Base-by-base conservation (phyloP, 92 coral and sea anemone species). In the Ricordea florida region DNA sequence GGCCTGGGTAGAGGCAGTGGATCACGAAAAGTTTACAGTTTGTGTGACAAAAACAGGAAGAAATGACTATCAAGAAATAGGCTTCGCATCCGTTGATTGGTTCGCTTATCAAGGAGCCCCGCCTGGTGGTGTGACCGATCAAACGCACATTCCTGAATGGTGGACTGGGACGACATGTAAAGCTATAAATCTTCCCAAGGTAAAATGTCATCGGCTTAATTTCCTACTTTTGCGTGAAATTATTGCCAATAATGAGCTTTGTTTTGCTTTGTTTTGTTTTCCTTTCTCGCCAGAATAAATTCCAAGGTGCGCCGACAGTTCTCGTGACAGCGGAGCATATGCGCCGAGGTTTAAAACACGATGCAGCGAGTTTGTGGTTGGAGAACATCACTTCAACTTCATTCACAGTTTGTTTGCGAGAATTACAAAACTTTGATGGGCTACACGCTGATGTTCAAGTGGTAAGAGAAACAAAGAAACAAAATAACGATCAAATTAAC, bases 31-130 rank as follows among this genome's bases (percentile, higher is more conserved):
- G 45, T 85, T 69, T 40, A 25, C 78, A 37, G 86, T 80, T 25
- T 85, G 90, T 45, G 52, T 73, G 45, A 79, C 90, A 2, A 68
- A 55, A 24, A 82, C 90, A n/a, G 90, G 90, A 34, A 70, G 90
- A 62, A 79, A 66, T 20, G 64, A 79, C 41, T 59, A 62, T 4
- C 5, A 3, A 0, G 29, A 37, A 1, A 26, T 17, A 40, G 64
- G 38, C 13, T 69, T 69, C 18, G 76, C 64, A 0, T 17, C 64
- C 0, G 76, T 69, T n/a, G 76, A 69, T 38, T 57, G 84, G 88
- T 47, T 83, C 58, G 88, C 83, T 8, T 83, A 76, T 51, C 88
- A 83, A 23, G 91, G 87, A 1, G 85, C 83, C 48, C 80, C 76
- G 1, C 60, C 66, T 23, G 87, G 87, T 35, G 87, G 91, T 4